Conservation (phyloP, 2,113 vertebrate species). For the Heliornis fulica region DNA sequence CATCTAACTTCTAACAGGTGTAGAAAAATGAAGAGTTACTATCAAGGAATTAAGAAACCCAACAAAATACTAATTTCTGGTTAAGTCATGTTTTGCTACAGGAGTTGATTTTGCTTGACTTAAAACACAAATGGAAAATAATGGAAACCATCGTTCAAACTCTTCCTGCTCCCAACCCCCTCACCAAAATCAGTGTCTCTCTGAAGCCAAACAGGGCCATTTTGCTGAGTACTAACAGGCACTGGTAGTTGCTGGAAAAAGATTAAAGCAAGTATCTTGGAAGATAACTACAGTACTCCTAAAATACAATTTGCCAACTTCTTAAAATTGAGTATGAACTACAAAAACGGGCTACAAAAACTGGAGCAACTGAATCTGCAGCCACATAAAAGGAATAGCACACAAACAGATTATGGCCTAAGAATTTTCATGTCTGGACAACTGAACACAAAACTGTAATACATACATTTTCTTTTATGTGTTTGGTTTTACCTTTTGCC, state of each 20-base stretch:
- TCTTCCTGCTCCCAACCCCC: background rate
- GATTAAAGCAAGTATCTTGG: background rate
- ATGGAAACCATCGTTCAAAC: background rate
- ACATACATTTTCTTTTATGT: background rate
- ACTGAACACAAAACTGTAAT: background rate
- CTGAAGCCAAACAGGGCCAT: background rate
- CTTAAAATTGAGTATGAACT: background rate
- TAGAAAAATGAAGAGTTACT: background rate
- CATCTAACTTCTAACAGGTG: background rate
- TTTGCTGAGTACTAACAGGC: background rate
- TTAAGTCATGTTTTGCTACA: background rate
- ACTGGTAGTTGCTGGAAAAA: background rate
- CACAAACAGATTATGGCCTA: background rate
- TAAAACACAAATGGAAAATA: background rate
- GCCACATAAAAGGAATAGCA: background rate
- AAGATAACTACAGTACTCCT: background rate
- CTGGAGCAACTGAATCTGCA: background rate
- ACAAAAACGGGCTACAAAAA: background rate
- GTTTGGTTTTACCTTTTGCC: slow-evolving; percentile 78
- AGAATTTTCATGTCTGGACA: background rate
- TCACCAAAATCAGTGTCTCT: background rate
- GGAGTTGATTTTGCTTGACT: background rate
- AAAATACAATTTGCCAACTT: background rate
- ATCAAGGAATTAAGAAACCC: background rate
- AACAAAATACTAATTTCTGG: background rate